phyloP scores from a whole-genome alignment of 2,113 vertebrate genomes.

The Mystacornis crossleyi region DNA sequence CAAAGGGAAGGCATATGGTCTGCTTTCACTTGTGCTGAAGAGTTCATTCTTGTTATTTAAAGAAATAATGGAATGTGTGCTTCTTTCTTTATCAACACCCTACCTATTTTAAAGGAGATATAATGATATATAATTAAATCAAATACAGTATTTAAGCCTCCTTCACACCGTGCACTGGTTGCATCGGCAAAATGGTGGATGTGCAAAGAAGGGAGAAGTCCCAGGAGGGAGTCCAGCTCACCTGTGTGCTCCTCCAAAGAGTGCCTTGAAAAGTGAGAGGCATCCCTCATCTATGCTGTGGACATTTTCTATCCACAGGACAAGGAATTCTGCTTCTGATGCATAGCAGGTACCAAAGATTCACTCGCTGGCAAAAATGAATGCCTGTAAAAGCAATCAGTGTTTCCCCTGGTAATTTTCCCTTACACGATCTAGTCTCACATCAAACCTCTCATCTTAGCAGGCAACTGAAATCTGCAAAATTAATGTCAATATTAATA shows the following conservation, averaged over 20 bases:
- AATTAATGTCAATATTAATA: constrained; percentile 26
- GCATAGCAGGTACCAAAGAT: neutral
- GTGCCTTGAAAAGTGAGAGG: neutral
- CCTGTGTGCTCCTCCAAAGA: neutral
- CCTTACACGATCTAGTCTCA: neutral
- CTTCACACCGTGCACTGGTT: neutral
- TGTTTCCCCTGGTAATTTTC: neutral
- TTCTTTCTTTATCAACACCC: constrained; percentile 15
- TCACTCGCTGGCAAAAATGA: neutral
- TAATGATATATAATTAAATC: neutral
- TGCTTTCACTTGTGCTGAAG: constrained; percentile 66
- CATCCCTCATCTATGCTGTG: neutral
- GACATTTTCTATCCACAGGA: neutral
- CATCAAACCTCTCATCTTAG: neutral
- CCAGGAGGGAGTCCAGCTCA: neutral
- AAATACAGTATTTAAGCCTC: neutral
- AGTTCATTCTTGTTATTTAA: constrained; percentile 71
- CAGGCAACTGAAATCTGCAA: neutral
- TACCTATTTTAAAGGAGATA: neutral
- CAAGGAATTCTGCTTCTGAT: neutral
- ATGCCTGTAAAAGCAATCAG: neutral
- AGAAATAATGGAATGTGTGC: constrained; percentile 57
- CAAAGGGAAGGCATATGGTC: constrained; percentile 77
- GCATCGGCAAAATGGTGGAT: neutral
- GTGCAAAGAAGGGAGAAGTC: neutral